Evolutionary conservation across 2,888 invertebrate genomes (phyloP).

Genomic region (Chirona hameri): DNA sequence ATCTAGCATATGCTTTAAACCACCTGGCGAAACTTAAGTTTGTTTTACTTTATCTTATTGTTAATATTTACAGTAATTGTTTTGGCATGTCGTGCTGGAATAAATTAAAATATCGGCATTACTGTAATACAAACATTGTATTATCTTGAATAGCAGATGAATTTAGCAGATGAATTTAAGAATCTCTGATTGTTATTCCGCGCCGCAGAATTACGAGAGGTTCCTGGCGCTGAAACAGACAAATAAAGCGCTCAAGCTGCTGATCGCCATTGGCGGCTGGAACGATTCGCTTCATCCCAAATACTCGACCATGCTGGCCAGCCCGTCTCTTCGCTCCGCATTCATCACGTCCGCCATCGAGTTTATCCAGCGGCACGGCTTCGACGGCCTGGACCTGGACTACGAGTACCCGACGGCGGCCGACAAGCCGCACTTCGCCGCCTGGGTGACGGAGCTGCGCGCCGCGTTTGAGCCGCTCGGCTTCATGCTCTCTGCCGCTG

Average conservation of each 20-base stretch:
- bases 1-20: no score
- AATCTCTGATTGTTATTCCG: no score
- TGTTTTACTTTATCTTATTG: no score
- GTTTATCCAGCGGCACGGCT: slow-evolving; percentile 29
- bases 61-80: no score
- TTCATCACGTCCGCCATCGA: neutral
- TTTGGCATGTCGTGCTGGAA: no score
- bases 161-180: no score
- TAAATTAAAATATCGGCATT: no score
- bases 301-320: slow-evolving; percentile 26
- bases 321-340: neutral
- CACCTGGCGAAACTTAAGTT: no score
- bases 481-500: slow-evolving; percentile 30
- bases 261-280: slow-evolving; percentile 34
- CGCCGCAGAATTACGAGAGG: neutral
- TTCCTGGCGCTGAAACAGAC: slow-evolving; percentile 24
- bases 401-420: slow-evolving; percentile 33
- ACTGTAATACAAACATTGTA: no score
- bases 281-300: slow-evolving; percentile 29
- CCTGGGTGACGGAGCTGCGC: slow-evolving; percentile 23
- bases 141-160: no score
- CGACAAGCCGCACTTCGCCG: slow-evolving; percentile 29
- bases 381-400: slow-evolving; percentile 34
- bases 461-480: neutral
- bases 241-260: slow-evolving; percentile 26